These are phyloP conservation scores for Leptopilina clavipes DNA, from an alignment of 1,140 invertebrate species.

Conservation along the genomic window DNA sequence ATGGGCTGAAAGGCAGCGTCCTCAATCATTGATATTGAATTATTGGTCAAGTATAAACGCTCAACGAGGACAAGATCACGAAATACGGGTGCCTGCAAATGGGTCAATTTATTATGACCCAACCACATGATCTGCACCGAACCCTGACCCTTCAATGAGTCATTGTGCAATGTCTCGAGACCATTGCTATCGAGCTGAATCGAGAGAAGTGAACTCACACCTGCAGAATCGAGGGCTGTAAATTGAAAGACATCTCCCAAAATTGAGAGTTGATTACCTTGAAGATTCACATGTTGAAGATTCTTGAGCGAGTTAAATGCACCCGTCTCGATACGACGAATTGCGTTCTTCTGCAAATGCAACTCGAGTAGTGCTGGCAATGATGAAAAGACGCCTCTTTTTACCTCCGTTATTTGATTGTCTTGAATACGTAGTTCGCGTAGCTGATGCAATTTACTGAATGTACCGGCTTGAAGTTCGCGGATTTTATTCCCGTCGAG, in stretches of 20 bases:
- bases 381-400: slow-evolving; percentile 86
- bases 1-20: slow-evolving; percentile 85
- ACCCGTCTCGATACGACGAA: slow-evolving; percentile 87
- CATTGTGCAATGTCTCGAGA: slow-evolving; percentile 84
- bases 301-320: slow-evolving; percentile 87
- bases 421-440: slow-evolving; percentile 90
- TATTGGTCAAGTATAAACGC: slow-evolving; percentile 87
- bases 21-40: slow-evolving; percentile 86
- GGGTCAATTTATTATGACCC: slow-evolving; percentile 86
- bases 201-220: slow-evolving; percentile 81
- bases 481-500: slow-evolving; percentile 92
- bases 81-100: slow-evolving; percentile 83
- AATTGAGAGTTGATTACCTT: slow-evolving; percentile 86
- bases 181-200: slow-evolving; percentile 91
- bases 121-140: slow-evolving; percentile 91
- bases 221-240: slow-evolving; percentile 62
- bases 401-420: slow-evolving; percentile 85
- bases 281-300: slow-evolving; percentile 91
- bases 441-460: slow-evolving; percentile 82
- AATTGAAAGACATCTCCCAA: slow-evolving; percentile 87
- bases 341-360: slow-evolving; percentile 90
- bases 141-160: slow-evolving; percentile 85
- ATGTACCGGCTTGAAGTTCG: slow-evolving; percentile 86
- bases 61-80: slow-evolving; percentile 84
- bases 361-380: slow-evolving; percentile 87